phyloP scores from a whole-genome alignment of 2,113 vertebrate species.

The Hypocryptadius cinnamomeus region DNA sequence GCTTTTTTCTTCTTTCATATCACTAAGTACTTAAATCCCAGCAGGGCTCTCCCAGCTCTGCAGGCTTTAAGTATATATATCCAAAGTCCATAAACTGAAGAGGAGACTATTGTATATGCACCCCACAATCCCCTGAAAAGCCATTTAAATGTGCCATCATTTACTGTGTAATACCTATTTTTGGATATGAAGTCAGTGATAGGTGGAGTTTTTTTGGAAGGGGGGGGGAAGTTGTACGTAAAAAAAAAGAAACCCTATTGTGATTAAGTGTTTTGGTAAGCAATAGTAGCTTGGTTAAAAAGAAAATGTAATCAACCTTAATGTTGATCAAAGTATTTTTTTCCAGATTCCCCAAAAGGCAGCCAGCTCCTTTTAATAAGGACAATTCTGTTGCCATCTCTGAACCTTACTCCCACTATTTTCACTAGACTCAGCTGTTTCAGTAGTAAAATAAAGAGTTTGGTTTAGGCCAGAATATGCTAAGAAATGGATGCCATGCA shows the following conservation, averaged over 20 bases:
- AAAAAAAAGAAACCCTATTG: background rate
- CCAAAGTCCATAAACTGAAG: background rate
- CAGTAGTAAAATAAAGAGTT: background rate
- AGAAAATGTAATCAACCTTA: background rate
- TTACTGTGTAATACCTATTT: background rate
- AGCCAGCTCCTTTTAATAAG: background rate
- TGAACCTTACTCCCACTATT: background rate
- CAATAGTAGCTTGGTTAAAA: background rate
- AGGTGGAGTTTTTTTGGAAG: background rate
- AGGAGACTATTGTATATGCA: background rate
- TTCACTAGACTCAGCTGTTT: background rate
- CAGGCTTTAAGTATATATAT: background rate
- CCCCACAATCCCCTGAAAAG: background rate
- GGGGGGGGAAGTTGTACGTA: accelerated
- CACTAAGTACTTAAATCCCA: background rate
- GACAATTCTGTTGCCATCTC: background rate
- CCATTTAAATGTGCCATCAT: background rate
- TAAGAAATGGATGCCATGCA: background rate
- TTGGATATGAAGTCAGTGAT: background rate
- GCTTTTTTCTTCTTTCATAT: background rate
- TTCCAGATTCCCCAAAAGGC: background rate
- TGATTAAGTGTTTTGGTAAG: background rate
- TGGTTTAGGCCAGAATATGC: background rate
- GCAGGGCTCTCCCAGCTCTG: background rate
- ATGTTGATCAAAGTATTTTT: background rate